Percentiles rank a stretch among this genome's conserved stretches.
Evolutionary conservation across 2,113 vertebrate species (phyloP).

Genomic region (Mustelus asterias): DNA sequence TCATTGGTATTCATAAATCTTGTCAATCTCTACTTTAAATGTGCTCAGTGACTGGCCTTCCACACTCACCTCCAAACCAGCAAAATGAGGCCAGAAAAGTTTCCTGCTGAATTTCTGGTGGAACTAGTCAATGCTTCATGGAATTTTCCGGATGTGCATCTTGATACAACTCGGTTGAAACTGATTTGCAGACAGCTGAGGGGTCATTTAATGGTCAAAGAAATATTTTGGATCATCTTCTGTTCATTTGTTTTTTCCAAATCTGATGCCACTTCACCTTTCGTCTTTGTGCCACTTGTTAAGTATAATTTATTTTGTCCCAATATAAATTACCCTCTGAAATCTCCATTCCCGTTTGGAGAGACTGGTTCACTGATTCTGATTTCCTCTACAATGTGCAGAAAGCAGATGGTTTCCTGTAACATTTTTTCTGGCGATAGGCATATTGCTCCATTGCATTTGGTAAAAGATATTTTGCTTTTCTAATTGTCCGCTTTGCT

Average conservation of each 20-base stretch:
- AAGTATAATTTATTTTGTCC: background rate
- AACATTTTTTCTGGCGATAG: too few relatives aligned
- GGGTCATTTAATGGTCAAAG: background rate
- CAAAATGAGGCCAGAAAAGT: background rate
- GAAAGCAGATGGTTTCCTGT: too few relatives aligned
- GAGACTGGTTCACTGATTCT: too few relatives aligned
- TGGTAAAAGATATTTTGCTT: too few relatives aligned
- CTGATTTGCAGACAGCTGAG: background rate
- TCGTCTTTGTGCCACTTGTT: too few relatives aligned
- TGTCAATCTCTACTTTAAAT: too few relatives aligned
- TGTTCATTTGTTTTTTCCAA: background rate
- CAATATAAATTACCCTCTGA: background rate
- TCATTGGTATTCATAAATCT: too few relatives aligned
- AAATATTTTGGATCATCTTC: background rate
- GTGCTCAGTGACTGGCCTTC: too few relatives aligned
- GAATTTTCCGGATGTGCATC: background rate
- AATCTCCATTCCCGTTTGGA: too few relatives aligned
- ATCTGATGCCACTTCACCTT: background rate
- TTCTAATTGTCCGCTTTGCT: too few relatives aligned
- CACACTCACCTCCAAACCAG: background rate
- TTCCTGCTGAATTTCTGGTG: background rate
- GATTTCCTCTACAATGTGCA: too few relatives aligned
- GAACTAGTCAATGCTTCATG: background rate
- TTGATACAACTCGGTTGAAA: background rate
- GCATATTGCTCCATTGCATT: too few relatives aligned